phyloP scores from a whole-genome alignment of 2,113 vertebrate genomes.

The Morone chrysops region DNA sequence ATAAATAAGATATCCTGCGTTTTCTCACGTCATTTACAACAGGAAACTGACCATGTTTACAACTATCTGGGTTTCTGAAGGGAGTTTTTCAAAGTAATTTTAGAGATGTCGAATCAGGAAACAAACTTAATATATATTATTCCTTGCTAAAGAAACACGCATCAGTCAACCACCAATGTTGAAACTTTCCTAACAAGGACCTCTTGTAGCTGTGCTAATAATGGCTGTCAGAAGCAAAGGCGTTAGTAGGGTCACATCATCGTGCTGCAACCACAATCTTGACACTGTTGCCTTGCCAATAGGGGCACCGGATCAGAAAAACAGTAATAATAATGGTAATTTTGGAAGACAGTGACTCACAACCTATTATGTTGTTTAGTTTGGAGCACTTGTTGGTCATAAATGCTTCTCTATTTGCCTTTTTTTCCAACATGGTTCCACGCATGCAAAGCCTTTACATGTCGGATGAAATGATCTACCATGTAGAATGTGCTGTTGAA shows the following conservation, averaged over 20 bases:
- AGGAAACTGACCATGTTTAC: neutral
- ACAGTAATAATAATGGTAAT: neutral
- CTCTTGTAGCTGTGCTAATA: too few species aligned
- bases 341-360: neutral
- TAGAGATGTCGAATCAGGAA: too few species aligned
- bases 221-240: too few species aligned
- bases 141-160: too few species aligned
- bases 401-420: neutral
- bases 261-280: too few species aligned
- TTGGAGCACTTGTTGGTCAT: too few species aligned
- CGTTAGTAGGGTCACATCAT: too few species aligned
- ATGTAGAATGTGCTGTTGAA: neutral
- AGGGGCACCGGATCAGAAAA: neutral
- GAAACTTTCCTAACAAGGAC: too few species aligned
- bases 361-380: neutral
- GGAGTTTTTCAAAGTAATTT: too few species aligned
- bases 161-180: too few species aligned
- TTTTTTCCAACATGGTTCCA: neutral
- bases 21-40: neutral
- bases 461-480: neutral
- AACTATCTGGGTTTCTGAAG: neutral
- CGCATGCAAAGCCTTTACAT: slow-evolving; percentile 8
- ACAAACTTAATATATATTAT: too few species aligned
- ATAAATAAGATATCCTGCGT: neutral
- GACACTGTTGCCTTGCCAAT: too few species aligned